Base-by-base conservation (phyloP, 2,797 vertebrate genomes). In the Malurus splendens region DNA sequence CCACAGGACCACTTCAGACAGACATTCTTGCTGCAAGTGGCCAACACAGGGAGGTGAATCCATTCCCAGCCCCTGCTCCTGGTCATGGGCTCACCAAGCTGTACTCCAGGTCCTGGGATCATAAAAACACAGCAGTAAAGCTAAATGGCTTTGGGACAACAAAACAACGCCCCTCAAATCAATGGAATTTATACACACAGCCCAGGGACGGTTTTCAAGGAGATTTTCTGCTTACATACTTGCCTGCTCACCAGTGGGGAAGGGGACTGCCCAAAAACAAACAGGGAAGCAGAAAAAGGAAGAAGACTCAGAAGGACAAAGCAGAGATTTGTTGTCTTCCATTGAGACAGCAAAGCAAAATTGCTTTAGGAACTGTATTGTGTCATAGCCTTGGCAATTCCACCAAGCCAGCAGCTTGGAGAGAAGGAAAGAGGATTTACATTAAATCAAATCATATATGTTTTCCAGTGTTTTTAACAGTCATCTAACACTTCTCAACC, bases 1-100 rank as follows among this genome's bases (percentile, higher is more conserved):
- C 41, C 45, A 18, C 14, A 19, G 2, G 1, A 12, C 14, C 41
- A 60, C 48, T 77, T 65, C 73, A 30, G 60, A 12, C 3, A 11
- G 50, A 30, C 14, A 2, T 1, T 27, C 32, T 3, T 25, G 19
- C 24, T 47, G 30, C 64, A 68, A 62, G 27, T 10, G 28, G 44
- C 18, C 72, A 61, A 4, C 19, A 47, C 0, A 3, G n/a, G 0
- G 0, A 62, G 38, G 8, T 8, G 50, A 55, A 61, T 4, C 54
- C 62, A 41, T 1, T 20, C 33, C 48, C 5, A 14, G 39, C 30
- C 76, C 36, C 36, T 20, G 33, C 8, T 76, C 48, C 67, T 59
- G 48, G 9, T 30, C 57, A 38, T 1, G 0, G 77, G 32, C 67
- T 68, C 71, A 38, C 5, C 62, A 20, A 42, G 44, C 5, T 32